Evolutionary conservation across 2,797 vertebrate species (phyloP).

Genomic region (Distichodus sexfasciatus): DNA sequence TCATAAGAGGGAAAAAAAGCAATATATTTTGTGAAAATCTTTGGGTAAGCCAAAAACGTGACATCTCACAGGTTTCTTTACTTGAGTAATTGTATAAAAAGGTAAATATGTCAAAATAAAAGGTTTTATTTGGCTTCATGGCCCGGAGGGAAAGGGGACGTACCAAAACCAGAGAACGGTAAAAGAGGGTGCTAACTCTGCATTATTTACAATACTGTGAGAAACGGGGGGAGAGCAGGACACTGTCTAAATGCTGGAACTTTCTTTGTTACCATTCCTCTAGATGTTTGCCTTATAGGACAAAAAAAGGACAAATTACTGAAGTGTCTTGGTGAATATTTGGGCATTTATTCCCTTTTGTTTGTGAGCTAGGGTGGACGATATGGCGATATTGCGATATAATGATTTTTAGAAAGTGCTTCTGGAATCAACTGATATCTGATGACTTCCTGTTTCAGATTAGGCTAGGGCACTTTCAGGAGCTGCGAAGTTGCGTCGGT

Average conservation of each 20-base stretch:
- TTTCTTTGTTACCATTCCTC: slow-evolving; percentile 87
- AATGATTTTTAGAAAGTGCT: too few relatives aligned
- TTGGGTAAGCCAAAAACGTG: slow-evolving; percentile 36
- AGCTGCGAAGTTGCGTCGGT: too few relatives aligned
- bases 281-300: slow-evolving; percentile 87
- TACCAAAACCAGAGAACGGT: slow-evolving; percentile 49
- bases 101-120: slow-evolving; percentile 1
- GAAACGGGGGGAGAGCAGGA: slow-evolving; percentile 57
- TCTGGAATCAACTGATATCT: too few relatives aligned
- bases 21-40: slow-evolving; percentile 41
- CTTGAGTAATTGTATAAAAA: slow-evolving; percentile 36
- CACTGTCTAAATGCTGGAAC: slow-evolving; percentile 81
- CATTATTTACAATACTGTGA: slow-evolving; percentile 73
- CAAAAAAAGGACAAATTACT: slow-evolving; percentile 65
- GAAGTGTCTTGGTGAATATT: slow-evolving; percentile 87
- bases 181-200: slow-evolving; percentile 75
- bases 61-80: slow-evolving; percentile 39
- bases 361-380: too few relatives aligned
- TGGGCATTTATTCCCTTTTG: slow-evolving; percentile 61
- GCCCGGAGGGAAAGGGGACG: slow-evolving; percentile 13
- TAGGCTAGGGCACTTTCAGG: too few relatives aligned
- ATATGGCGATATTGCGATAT: too few relatives aligned
- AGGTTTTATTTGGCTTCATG: slow-evolving; percentile 23
- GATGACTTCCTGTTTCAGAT: too few relatives aligned
- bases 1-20: slow-evolving; percentile 34